Evolutionary conservation across 2,888 invertebrate species (phyloP), one percentile per base, ranked within the genome.

Genomic region (Lasioglossum marginatum): DNA sequence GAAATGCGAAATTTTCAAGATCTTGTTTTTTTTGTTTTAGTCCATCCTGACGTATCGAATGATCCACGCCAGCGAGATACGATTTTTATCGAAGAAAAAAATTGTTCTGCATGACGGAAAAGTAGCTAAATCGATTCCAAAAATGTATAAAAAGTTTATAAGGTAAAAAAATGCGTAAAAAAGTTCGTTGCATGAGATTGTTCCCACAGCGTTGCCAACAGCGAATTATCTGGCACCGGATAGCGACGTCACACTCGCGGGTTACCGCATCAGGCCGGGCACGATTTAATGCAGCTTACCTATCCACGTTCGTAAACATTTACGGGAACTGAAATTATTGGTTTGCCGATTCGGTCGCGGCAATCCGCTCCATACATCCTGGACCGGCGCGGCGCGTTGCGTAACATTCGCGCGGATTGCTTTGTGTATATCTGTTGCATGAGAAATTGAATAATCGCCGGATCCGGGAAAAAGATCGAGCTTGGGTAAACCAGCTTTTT

Each of bases 261-360:
- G 57, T 57, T 63, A 81, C 85, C 85, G 60, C 83, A 80, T 60
- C 70, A 77, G 83, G 34, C 68, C 31, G 73, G 63, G 63, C 37
- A 83, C 81, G 85, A 81, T 80, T 85, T 80, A 87, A 83, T 81
- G 82, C 77, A 78, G 85, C 86, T 84, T 85, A 86, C 77, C 81
- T 85, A 81, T 83, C 86, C 77, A 34, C 40, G 76, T 76, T 75
- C 72, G 86, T 78, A 87, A 87, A 87, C 83, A 86, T 87, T 87
- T 83, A 83, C 80, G 76, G 72, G 52, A 77, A 72, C 82, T 76
- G 83, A 85, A 86, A 86, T 86, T 82, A 82, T 81, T 79, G 85
- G 82, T 86, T 85, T 85, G 77, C 82, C 86, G 77, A 82, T 74
- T 86, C 73, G 78, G 40, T 63, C 66, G 63, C 40, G 52, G 27